A percentile compares a stretch with the other conserved stretches of the same genome.
phyloP scores from a whole-genome alignment of 2,888 invertebrate species.

The Bedellia somnulentella region DNA sequence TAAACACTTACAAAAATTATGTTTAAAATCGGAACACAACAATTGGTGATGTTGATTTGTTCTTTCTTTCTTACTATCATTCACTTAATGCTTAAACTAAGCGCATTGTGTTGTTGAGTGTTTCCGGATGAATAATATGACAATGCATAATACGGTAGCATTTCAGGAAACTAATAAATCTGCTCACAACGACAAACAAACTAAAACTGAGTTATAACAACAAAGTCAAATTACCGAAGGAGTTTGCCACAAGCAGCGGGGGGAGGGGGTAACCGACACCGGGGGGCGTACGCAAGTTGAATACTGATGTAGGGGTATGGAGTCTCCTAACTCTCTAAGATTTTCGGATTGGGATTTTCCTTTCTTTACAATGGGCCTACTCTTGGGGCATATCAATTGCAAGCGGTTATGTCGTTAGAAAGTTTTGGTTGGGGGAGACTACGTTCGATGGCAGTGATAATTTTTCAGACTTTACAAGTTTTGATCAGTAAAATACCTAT shows the following conservation, averaged over 20 bases:
- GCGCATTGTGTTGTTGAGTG: no score
- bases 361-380: slow-evolving; percentile 62
- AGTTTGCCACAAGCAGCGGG: slow-evolving; percentile 43
- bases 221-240: slow-evolving; percentile 59
- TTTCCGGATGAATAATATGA: no score
- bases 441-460: not conserved
- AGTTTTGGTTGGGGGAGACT: slow-evolving; percentile 32
- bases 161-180: slow-evolving; percentile 56
- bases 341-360: slow-evolving; percentile 60
- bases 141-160: no score
- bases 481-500: no score
- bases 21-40: no score
- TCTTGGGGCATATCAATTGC: slow-evolving; percentile 61
- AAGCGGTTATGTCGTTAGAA: slow-evolving; percentile 62
- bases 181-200: slow-evolving; percentile 47
- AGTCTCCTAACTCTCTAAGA: slow-evolving; percentile 52
- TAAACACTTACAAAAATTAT: no score
- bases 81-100: no score
- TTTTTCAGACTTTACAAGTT: no score
- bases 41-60: no score
- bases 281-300: slow-evolving; percentile 28
- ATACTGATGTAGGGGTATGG: slow-evolving; percentile 45
- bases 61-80: no score
- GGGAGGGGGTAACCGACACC: slow-evolving; percentile 39
- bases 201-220: slow-evolving; percentile 59